Evolutionary conservation across 2,888 invertebrate genomes (phyloP).

Genomic region (Heliconius erato): DNA sequence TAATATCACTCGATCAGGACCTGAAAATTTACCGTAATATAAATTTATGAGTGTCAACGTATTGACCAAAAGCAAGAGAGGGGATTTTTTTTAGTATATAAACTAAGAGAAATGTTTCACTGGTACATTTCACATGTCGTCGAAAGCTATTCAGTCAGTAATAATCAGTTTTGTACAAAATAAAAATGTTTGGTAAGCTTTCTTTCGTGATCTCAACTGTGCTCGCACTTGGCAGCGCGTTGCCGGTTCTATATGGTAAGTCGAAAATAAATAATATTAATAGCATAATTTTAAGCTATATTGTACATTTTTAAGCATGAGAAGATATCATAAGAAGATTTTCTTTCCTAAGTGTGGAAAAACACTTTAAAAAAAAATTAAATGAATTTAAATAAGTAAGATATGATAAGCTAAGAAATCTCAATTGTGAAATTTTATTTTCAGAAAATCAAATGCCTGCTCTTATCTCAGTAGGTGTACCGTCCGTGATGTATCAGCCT

Average conservation of each 20-base stretch:
- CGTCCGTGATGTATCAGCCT: slow-evolving; percentile 48
- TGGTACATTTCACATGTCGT: slow-evolving; percentile 67
- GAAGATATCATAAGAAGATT: not conserved
- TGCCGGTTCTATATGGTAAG: slow-evolving; percentile 71
- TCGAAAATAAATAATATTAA: slow-evolving; percentile 11
- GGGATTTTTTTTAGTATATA: slow-evolving; percentile 76
- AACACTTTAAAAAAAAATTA: too few species aligned
- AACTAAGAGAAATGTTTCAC: slow-evolving; percentile 74
- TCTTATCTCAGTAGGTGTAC: slow-evolving; percentile 54
- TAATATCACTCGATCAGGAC: slow-evolving; percentile 60
- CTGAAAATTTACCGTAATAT: slow-evolving; percentile 72
- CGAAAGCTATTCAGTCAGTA: slow-evolving; percentile 63
- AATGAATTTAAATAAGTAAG: too few species aligned
- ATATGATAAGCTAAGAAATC: not conserved
- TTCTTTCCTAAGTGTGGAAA: too few species aligned
- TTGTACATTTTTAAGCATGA: not conserved
- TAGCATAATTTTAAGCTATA: not conserved
- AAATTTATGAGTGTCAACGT: slow-evolving; percentile 76
- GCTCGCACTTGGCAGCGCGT: slow-evolving; percentile 65
- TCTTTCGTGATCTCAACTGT: slow-evolving; percentile 63
- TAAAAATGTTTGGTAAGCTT: slow-evolving; percentile 71
- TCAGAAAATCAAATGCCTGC: slow-evolving; percentile 49
- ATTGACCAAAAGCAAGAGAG: slow-evolving; percentile 75
- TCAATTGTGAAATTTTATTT: slow-evolving; percentile 27
- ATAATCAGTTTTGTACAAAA: not conserved